These are phyloP conservation scores for Melikaiella ostensackeni DNA, from an alignment of 2,888 invertebrate genomes.

Conservation along the genomic window DNA sequence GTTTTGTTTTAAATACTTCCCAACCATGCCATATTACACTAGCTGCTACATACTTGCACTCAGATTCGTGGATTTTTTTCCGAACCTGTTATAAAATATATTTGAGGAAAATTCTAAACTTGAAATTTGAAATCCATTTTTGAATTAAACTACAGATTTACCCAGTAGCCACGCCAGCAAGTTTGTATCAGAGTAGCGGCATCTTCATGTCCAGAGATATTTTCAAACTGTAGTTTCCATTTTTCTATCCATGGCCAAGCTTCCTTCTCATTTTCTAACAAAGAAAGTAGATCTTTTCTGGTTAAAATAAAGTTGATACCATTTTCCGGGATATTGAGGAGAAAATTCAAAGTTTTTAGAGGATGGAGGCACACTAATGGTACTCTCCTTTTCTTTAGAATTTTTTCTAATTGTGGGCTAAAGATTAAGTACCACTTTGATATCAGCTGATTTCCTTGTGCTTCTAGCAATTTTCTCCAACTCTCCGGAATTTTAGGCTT, in stretches of 20 bases:
- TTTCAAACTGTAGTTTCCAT: slow-evolving; percentile 53
- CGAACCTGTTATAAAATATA: slow-evolving; percentile 53
- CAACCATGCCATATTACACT: slow-evolving; percentile 60
- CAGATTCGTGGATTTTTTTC: slow-evolving; percentile 46
- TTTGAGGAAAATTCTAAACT: no score
- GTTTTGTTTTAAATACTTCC: slow-evolving; percentile 53
- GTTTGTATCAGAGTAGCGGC: slow-evolving; percentile 59
- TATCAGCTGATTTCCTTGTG: slow-evolving; percentile 52
- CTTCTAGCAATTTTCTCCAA: slow-evolving; percentile 58
- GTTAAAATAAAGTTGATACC: slow-evolving; percentile 49
- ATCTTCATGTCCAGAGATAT: slow-evolving; percentile 47
- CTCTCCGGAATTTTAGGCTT: slow-evolving; percentile 23
- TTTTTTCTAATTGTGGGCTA: slow-evolving; percentile 56
- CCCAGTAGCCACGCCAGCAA: slow-evolving; percentile 60
- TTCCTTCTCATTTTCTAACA: slow-evolving; percentile 47
- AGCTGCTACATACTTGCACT: slow-evolving; percentile 60
- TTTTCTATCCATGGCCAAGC: slow-evolving; percentile 47
- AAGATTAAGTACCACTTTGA: slow-evolving; percentile 59
- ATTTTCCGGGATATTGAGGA: slow-evolving; percentile 55
- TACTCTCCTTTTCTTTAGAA: slow-evolving; percentile 51
- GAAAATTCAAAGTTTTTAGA: slow-evolving; percentile 46
- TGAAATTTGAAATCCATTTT: no score
- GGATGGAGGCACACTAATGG: slow-evolving; percentile 53
- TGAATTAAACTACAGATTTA: slow-evolving; percentile 38
- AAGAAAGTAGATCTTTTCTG: slow-evolving; percentile 50